These are phyloP conservation scores for Psittacula echo DNA, from an alignment of 2,797 vertebrate genomes.

Conservation along the genomic window DNA sequence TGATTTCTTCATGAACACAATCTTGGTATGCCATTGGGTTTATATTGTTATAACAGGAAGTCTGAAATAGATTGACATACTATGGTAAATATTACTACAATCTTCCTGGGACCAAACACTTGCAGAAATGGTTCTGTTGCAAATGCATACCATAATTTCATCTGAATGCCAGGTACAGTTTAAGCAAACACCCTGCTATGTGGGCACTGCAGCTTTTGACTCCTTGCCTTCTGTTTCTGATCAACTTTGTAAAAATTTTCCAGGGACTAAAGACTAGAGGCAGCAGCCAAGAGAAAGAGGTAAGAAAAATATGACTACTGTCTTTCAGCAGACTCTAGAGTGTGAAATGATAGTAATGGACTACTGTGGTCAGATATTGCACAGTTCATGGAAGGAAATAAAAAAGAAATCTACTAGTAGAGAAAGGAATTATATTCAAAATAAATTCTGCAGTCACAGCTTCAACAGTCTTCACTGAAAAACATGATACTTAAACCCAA, in stretches of 20 bases:
- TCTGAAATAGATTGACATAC: not conserved
- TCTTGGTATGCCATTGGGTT: not conserved
- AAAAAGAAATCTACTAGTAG: not conserved
- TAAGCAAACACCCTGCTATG: not conserved
- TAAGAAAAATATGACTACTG: not conserved
- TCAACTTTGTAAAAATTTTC: not conserved
- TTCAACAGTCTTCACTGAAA: conserved; percentile 17
- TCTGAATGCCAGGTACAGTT: not conserved
- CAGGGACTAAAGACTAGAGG: not conserved
- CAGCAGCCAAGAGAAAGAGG: not conserved
- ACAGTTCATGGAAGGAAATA: not conserved
- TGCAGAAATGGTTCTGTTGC: not conserved
- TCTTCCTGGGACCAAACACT: not conserved
- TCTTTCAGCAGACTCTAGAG: not conserved
- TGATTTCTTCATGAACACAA: not conserved
- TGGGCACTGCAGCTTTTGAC: not conserved
- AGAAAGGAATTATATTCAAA: not conserved
- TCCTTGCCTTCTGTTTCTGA: not conserved
- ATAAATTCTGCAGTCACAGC: not conserved
- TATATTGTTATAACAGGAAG: not conserved
- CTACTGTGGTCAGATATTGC: not conserved
- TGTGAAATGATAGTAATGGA: not conserved
- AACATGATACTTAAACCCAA: not conserved
- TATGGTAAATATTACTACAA: not conserved
- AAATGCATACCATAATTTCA: not conserved